Conservation (phyloP, 2,888 invertebrate genomes). For the Eupithecia subumbrata region DNA sequence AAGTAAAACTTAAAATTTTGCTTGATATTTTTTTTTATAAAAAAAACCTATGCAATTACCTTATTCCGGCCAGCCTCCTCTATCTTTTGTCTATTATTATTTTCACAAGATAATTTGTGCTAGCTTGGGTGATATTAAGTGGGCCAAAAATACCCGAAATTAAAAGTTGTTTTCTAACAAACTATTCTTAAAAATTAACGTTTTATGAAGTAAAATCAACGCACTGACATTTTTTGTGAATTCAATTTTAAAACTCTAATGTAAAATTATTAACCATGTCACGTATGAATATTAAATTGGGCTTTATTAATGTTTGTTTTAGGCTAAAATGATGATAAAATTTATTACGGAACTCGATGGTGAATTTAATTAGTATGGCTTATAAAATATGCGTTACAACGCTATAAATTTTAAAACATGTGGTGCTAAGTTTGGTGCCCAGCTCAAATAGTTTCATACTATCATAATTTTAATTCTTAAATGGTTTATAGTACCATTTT, state of each 20-base stretch:
- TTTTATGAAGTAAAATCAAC: background rate
- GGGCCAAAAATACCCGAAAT: background rate
- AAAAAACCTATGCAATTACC: too few species aligned
- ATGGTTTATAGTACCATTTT: background rate
- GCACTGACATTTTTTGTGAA: background rate
- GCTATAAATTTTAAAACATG: conserved; percentile 34
- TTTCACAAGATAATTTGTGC: background rate
- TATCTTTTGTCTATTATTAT: too few species aligned
- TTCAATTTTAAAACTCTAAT: background rate
- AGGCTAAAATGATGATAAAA: conserved; percentile 20
- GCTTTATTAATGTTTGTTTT: conserved; percentile 10
- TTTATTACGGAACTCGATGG: conserved; percentile 23
- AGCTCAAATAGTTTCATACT: conserved; percentile 17
- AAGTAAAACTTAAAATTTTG: too few species aligned
- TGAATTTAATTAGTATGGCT: conserved; percentile 21
- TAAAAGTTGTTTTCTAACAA: background rate
- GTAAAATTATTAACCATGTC: conserved; percentile 10
- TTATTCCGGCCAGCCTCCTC: too few species aligned
- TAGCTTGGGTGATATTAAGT: background rate
- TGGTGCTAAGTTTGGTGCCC: conserved; percentile 30
- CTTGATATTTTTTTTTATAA: too few species aligned
- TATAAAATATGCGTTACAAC: conserved; percentile 17
- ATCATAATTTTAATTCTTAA: conserved; percentile 5
- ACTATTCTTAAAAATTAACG: background rate
- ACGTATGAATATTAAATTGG: conserved; percentile 11